phyloP scores from a whole-genome alignment of 2,113 vertebrate genomes.

The Campylorhamphus procurvoides region DNA sequence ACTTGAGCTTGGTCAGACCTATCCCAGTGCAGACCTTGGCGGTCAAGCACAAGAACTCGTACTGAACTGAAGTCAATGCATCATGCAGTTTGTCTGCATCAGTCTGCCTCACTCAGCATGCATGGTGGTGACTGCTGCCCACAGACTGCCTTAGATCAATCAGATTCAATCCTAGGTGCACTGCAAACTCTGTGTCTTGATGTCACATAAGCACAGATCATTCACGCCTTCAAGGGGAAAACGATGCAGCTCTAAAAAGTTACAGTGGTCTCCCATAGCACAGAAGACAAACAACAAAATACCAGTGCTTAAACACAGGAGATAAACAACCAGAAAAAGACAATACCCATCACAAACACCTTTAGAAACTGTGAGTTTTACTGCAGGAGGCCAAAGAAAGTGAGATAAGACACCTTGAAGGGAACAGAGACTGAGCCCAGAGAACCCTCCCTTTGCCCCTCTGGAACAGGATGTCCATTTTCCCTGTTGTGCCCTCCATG shows the following conservation, averaged over 20 bases:
- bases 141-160: background rate
- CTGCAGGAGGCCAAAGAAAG: background rate
- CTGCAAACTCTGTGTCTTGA: background rate
- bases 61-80: accelerated
- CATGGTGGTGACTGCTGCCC: background rate
- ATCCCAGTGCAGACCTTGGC: background rate
- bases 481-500: too few relatives aligned
- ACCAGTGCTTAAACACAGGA: background rate
- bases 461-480: background rate
- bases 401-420: background rate
- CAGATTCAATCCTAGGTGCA: background rate
- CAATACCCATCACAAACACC: background rate
- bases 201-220: background rate
- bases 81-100: background rate
- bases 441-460: background rate
- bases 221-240: background rate
- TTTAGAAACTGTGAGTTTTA: background rate
- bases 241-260: background rate
- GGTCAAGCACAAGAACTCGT: background rate
- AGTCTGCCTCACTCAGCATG: background rate
- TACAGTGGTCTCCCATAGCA: background rate
- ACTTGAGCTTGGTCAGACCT: background rate
- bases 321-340: background rate
- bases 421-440: background rate
- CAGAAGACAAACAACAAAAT: background rate